Conservation (phyloP, 64 coral and sea anemone species). For the Pocillopora verrucosa region DNA sequence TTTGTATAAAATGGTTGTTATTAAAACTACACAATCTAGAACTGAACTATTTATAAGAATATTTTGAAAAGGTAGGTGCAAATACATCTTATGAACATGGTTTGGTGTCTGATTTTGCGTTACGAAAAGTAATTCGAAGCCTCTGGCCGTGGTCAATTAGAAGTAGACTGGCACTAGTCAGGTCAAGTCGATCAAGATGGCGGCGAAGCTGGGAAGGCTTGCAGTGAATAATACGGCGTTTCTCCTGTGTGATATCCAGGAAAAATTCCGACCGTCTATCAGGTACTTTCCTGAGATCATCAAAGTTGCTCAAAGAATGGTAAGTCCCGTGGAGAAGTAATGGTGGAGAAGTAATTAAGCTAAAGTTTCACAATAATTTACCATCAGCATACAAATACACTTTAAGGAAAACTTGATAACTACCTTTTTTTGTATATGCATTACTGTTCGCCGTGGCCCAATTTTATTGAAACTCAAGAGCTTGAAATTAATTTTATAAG, state of each 20-base stretch:
- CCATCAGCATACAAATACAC: no score
- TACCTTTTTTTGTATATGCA: no score
- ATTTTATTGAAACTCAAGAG: no score
- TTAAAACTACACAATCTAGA: no score
- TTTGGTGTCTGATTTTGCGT: not conserved
- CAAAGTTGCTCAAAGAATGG: constrained; percentile 98
- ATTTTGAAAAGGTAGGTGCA: no score
- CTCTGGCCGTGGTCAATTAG: not conserved
- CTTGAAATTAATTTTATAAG: no score
- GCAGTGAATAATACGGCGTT: constrained; percentile 84
- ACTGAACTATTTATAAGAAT: no score
- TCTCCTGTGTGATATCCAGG: constrained; percentile 96
- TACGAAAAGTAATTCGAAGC: not conserved
- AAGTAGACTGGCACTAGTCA: constrained; percentile 2
- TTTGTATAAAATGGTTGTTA: no score
- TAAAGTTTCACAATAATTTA: not conserved
- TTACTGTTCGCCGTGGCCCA: no score
- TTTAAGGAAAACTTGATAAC: no score
- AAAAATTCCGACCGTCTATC: constrained; percentile 96
- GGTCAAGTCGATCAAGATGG: constrained; percentile 68
- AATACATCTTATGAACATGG: not conserved
- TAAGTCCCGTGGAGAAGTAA: constrained; percentile 25
- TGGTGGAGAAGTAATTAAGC: no score
- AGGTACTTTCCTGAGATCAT: constrained; percentile 98
- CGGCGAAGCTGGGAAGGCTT: constrained; percentile 78